Evolutionary conservation across 2,113 vertebrate genomes (phyloP).

Genomic region (Alexandromys fortis): DNA sequence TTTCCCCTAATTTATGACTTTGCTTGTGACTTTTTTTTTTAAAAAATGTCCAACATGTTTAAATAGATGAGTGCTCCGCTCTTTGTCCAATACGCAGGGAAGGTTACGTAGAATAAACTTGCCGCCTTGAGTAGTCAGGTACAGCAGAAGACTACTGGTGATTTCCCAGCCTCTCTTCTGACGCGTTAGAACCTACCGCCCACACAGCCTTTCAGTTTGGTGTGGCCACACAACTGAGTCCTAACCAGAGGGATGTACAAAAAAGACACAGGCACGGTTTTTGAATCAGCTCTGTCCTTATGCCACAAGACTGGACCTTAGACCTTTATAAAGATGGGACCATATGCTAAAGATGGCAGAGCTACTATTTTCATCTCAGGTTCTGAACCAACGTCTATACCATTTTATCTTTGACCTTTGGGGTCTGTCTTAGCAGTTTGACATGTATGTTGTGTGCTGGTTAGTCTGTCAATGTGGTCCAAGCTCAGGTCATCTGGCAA

Average conservation of each 20-base stretch:
- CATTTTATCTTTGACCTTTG: not conserved
- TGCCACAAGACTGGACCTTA: not conserved
- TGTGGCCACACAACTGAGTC: not conserved
- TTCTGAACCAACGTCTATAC: not conserved
- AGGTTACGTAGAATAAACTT: not conserved
- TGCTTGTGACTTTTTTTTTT: not conserved
- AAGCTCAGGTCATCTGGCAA: too few relatives aligned
- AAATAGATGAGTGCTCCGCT: not conserved
- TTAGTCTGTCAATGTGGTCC: not conserved
- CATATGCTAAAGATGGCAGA: not conserved
- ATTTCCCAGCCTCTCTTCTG: not conserved
- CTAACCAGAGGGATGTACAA: not conserved
- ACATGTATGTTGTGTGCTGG: not conserved
- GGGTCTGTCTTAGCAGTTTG: not conserved
- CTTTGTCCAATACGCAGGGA: not conserved
- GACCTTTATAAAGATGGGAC: not conserved
- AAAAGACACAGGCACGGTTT: not conserved
- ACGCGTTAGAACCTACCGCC: not conserved
- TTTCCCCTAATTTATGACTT: slow-evolving; percentile 3
- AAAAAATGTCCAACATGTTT: not conserved
- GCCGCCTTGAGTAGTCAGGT: not conserved
- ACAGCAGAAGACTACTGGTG: not conserved
- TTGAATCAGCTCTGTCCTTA: not conserved
- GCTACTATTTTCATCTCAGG: not conserved
- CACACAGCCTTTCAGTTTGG: not conserved